These are phyloP conservation scores for Synergus japonicus DNA, from an alignment of 2,888 invertebrate species.

Conservation along the genomic window DNA sequence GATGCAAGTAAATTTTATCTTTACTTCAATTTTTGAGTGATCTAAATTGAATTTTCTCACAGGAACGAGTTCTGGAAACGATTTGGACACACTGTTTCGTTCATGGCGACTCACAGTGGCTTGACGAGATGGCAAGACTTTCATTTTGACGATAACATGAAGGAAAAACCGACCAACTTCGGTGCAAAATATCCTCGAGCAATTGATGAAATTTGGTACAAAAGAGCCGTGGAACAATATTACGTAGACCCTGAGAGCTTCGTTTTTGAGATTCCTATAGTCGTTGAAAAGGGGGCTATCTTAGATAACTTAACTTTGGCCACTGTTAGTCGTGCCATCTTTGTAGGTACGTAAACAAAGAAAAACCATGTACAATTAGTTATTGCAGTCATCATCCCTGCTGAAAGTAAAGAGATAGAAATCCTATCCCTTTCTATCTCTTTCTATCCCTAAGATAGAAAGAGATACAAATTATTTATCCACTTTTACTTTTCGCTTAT, in stretches of 20 bases:
- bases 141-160: slow-evolving; percentile 79
- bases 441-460: too few relatives aligned
- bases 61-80: slow-evolving; percentile 91
- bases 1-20: not conserved
- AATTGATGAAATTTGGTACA: slow-evolving; percentile 94
- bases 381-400: too few relatives aligned
- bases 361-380: not conserved
- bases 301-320: slow-evolving; percentile 83
- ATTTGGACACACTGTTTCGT: slow-evolving; percentile 91
- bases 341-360: slow-evolving; percentile 69
- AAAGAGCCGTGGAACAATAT: slow-evolving; percentile 91
- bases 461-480: too few relatives aligned
- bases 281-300: slow-evolving; percentile 80
- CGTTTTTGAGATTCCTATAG: slow-evolving; percentile 88
- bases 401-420: too few relatives aligned
- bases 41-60: slow-evolving; percentile 63
- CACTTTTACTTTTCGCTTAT: too few relatives aligned
- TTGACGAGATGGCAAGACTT: slow-evolving; percentile 93
- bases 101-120: slow-evolving; percentile 94
- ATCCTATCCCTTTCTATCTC: too few relatives aligned
- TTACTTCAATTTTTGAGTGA: not conserved
- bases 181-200: slow-evolving; percentile 87
- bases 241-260: slow-evolving; percentile 88
- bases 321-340: slow-evolving; percentile 92
- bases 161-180: slow-evolving; percentile 79